Evolutionary conservation across 2,888 invertebrate genomes (phyloP).

Genomic region (Agrochola circellaris): DNA sequence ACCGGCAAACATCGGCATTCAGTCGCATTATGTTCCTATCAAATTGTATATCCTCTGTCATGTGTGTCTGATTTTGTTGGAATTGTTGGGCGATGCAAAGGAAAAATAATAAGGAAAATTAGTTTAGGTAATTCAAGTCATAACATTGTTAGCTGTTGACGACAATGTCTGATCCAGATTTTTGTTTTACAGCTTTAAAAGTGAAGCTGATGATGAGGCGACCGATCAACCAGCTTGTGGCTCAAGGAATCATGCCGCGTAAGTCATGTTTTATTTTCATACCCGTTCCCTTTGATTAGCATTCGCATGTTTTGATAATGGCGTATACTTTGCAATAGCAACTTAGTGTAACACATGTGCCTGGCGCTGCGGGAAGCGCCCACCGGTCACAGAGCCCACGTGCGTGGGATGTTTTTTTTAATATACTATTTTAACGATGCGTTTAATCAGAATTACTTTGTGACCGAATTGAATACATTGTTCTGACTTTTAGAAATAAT

Average conservation of each 20-base stretch:
- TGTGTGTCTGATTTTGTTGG: conserved; percentile 41
- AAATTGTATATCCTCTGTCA: conserved; percentile 49
- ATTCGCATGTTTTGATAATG: conserved; percentile 20
- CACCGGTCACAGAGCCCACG: conserved; percentile 37
- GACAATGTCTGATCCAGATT: conserved; percentile 47
- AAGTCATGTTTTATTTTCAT: conserved; percentile 90
- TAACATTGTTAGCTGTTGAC: conserved; percentile 27
- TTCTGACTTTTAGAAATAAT: conserved; percentile 34
- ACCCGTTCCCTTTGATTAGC: conserved; percentile 13
- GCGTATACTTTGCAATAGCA: conserved; percentile 28
- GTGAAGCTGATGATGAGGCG: conserved; percentile 98
- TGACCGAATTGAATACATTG: conserved; percentile 52
- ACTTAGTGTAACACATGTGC: conserved; percentile 40
- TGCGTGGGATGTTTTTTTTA: conserved; percentile 82
- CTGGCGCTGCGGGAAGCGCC: conserved; percentile 36
- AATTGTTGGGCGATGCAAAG: conserved; percentile 30
- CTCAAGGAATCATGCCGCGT: conserved; percentile 99
- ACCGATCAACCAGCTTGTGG: conserved; percentile 98
- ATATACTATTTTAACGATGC: conserved; percentile 82
- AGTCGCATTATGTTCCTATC: conserved; percentile 57
- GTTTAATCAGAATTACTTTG: conserved; percentile 79
- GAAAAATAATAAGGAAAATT: conserved; percentile 64
- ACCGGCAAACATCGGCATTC: conserved; percentile 67
- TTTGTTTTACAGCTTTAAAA: conserved; percentile 96
- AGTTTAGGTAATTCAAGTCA: conserved; percentile 37